A percentile compares a stretch with the other conserved stretches of the same genome.
Evolutionary conservation across 2,888 invertebrate species (phyloP).

Genomic region (Choreutis nemorana): DNA sequence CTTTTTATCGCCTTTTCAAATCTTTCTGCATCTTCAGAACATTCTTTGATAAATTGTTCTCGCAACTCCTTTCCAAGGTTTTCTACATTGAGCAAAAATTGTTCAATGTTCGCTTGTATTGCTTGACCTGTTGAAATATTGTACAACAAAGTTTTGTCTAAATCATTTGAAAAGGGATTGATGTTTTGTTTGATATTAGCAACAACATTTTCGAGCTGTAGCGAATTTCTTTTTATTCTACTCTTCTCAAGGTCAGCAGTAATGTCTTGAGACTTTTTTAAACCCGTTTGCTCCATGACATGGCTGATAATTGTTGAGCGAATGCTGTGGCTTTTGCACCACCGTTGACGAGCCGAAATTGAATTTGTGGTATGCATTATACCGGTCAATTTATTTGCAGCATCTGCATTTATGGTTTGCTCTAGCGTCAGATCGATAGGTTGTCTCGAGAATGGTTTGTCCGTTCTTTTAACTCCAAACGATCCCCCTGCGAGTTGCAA

Average conservation of each 20-base stretch:
- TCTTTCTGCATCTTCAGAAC: not conserved
- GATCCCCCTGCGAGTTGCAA: conserved; percentile 10
- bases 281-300: conserved; percentile 3
- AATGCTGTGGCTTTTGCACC: conserved; percentile 7
- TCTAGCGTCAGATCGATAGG: conserved; percentile 17
- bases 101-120: conserved; percentile 2
- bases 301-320: conserved; percentile 6
- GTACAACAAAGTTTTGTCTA: conserved; percentile 1
- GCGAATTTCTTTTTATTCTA: not conserved
- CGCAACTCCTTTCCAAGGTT: conserved; percentile 1
- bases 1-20: too few relatives aligned
- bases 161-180: conserved; percentile 4
- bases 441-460: conserved; percentile 14
- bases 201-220: not conserved
- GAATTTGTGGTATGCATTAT: conserved; percentile 14
- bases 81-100: conserved; percentile 1
- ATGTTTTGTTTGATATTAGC: conserved; percentile 1
- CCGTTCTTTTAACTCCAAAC: conserved; percentile 14
- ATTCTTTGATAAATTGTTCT: conserved; percentile 3
- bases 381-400: conserved; percentile 19
- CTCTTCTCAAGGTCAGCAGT: conserved; percentile 1
- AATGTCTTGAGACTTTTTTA: conserved; percentile 6
- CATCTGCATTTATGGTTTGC: conserved; percentile 27
- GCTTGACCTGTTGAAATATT: conserved; percentile 4
- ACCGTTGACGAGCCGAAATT: conserved; percentile 14